Evolutionary conservation across 2,888 invertebrate species (phyloP).

Genomic region (Scrobipalpa atriplicella): DNA sequence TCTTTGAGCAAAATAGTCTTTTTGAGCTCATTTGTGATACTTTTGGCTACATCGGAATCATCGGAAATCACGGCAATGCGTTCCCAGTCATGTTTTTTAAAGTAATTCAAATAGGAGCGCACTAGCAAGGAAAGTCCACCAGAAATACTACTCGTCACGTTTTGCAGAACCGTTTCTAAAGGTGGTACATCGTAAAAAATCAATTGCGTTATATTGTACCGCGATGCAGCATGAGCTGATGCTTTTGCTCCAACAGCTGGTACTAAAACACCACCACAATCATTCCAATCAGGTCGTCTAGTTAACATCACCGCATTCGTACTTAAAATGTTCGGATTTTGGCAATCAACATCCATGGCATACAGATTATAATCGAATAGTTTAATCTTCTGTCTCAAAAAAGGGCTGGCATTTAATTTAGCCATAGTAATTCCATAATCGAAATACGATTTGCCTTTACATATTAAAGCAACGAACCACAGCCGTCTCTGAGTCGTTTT

Average conservation of each 20-base stretch:
- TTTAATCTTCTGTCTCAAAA: background rate
- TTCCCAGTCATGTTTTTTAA: conserved; percentile 79
- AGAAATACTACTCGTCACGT: conserved; percentile 34
- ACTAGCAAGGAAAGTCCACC: conserved; percentile 38
- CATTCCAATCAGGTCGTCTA: conserved; percentile 1
- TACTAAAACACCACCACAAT: conserved; percentile 38
- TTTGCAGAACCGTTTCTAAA: conserved; percentile 6
- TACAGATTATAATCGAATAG: background rate
- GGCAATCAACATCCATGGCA: conserved; percentile 31
- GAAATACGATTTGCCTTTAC: conserved; percentile 34
- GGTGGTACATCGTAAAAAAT: conserved; percentile 36
- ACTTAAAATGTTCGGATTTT: conserved; percentile 19
- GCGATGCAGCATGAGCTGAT: conserved; percentile 26
- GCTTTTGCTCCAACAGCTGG: conserved; percentile 33
- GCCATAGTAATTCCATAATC: conserved; percentile 24
- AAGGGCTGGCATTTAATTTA: background rate
- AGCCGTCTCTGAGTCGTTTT: background rate
- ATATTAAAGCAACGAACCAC: conserved; percentile 33
- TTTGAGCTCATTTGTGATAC: conserved; percentile 25
- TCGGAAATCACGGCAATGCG: conserved; percentile 90
- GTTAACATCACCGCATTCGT: background rate
- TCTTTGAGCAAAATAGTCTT: background rate
- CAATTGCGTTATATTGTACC: conserved; percentile 33
- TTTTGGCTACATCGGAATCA: conserved; percentile 35
- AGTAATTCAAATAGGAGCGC: conserved; percentile 36